Conservation (phyloP, 2,888 invertebrate genomes). For the Acronicta alni region DNA sequence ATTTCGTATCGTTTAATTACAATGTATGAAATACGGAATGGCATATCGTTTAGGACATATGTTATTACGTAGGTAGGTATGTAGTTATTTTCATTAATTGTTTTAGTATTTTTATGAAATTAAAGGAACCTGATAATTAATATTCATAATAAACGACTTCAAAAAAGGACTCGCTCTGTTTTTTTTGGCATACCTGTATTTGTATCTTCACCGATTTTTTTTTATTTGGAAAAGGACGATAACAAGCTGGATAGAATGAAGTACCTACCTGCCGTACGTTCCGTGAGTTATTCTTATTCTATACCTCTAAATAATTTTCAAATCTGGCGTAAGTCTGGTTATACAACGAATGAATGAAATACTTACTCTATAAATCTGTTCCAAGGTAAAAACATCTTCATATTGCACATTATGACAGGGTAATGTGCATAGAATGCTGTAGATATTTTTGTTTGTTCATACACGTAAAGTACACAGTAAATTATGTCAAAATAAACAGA, state of each 20-base stretch:
- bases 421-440: no score
- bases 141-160: neutral
- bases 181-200: no score
- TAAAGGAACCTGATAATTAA: neutral
- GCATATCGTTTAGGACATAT: constrained; percentile 26
- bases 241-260: no score
- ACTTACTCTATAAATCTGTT: neutral
- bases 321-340: neutral
- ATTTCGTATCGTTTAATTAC: constrained; percentile 58
- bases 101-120: constrained; percentile 17
- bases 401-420: constrained; percentile 2
- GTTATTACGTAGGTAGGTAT: no score
- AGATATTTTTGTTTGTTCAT: no score
- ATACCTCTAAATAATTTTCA: no score
- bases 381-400: constrained; percentile 1
- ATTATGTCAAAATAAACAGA: constrained; percentile 34
- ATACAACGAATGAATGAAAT: neutral
- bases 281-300: no score
- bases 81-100: constrained; percentile 23
- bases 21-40: constrained; percentile 37
- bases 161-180: neutral
- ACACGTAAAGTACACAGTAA: constrained; percentile 13
- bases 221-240: no score
- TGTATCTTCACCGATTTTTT: no score
- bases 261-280: no score